A percentile compares a stretch with the other conserved stretches of the same genome.
Conservation (phyloP, 2,888 invertebrate genomes). For the Parascotia fuliginaria region DNA sequence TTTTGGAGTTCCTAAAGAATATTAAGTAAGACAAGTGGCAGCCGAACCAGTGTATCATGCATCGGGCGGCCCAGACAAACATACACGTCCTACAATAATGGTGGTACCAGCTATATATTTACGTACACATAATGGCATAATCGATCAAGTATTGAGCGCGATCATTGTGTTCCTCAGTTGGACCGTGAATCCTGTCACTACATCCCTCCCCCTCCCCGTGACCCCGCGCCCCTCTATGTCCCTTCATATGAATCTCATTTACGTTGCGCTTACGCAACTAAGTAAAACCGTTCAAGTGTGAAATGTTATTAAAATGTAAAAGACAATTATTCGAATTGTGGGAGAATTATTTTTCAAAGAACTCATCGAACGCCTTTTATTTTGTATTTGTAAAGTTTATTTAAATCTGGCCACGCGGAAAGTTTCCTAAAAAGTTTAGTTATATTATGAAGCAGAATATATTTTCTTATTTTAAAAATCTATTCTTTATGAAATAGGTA, state of each 20-base stretch:
- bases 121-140: slow-evolving; percentile 75
- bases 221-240: slow-evolving; percentile 41
- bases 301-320: slow-evolving; percentile 68
- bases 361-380: too few species aligned
- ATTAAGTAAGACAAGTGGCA: not conserved
- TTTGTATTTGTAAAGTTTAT: too few species aligned
- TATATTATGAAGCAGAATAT: too few species aligned
- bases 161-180: slow-evolving; percentile 82
- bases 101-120: slow-evolving; percentile 14
- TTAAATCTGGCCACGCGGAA: too few species aligned
- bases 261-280: slow-evolving; percentile 80
- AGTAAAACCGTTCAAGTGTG: slow-evolving; percentile 74
- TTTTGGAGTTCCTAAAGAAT: not conserved
- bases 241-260: slow-evolving; percentile 80
- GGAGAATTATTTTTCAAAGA: too few species aligned
- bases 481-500: too few species aligned
- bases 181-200: slow-evolving; percentile 85
- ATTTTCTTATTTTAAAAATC: too few species aligned
- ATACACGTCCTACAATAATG: slow-evolving; percentile 7
- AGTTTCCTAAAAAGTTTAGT: too few species aligned
- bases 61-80: slow-evolving; percentile 6
- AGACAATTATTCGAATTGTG: slow-evolving; percentile 27
- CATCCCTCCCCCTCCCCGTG: slow-evolving; percentile 47
- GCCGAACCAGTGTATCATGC: slow-evolving; percentile 2
- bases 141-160: slow-evolving; percentile 83